Percentiles rank a stretch among this genome's conserved stretches.
These are phyloP conservation scores for Anas bernieri DNA, from an alignment of 2,797 vertebrate species.

Conservation along the genomic window DNA sequence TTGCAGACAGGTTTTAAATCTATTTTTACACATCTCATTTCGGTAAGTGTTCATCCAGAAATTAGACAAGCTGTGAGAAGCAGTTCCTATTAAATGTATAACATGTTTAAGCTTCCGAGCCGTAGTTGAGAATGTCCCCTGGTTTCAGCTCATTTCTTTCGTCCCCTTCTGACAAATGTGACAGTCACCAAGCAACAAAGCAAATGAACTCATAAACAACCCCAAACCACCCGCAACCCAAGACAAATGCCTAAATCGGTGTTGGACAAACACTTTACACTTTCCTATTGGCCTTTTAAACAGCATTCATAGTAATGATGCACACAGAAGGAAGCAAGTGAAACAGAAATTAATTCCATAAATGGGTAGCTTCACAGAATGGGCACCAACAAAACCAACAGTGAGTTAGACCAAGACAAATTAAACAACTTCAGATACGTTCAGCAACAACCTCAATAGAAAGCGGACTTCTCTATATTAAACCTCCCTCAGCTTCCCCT, in stretches of 20 bases:
- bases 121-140: background rate
- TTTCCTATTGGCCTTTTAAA: background rate
- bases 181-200: background rate
- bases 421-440: background rate
- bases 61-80: background rate
- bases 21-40: background rate
- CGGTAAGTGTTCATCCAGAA: background rate
- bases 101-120: background rate
- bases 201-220: background rate
- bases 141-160: background rate
- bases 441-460: background rate
- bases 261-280: background rate
- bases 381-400: background rate
- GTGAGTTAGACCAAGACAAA: background rate
- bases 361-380: background rate
- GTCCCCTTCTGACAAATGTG: background rate
- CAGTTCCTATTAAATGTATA: background rate
- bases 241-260: background rate
- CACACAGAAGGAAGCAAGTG: background rate
- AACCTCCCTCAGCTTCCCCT: background rate
- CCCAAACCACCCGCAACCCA: background rate
- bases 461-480: background rate
- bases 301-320: background rate
- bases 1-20: background rate
- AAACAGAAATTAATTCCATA: conserved; percentile 6